Base-by-base conservation (phyloP, 92 coral and sea anemone species). In the Porites cylindrica region DNA sequence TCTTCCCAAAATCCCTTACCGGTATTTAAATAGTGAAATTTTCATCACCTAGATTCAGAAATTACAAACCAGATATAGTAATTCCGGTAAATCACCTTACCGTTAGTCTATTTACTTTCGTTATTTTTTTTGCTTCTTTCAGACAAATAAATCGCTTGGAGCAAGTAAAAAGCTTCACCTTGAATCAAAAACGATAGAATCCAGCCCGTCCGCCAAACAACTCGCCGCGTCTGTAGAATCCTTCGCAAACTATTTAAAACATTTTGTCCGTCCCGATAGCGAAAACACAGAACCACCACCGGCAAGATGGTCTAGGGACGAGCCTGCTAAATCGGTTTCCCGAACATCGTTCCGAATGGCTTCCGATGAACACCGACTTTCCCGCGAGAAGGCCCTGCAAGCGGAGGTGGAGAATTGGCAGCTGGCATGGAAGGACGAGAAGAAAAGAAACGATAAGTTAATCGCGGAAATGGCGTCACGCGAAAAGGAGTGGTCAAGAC, bases 381-480 rank as follows among this genome's bases (percentile, higher is more conserved):
- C 98, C 75, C 89, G 99, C 62, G 99, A 97, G 59, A 88, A 88
- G 61, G 91, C 96, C n/a, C 69, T 97, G 77, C 96, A 88, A 53
- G 83, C 90, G 38, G 99, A 95, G 91, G 89, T 95, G 38, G 96
- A 95, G 80, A 88, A 97, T 72, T 97, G 99, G 99, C 99, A 93
- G 86, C 72, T 85, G 43, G 95, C 94, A 10, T 97, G 98, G 98
- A 97, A 95, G 66, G 99, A 97, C 79, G 99, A 97, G 86, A 85
- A 93, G 62, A 91, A 91, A 58, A 90, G 98, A 59, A 95, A 92
- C 71, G 98, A 97, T 69, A 97, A 97, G 61, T 78, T 97, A 68
- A 91, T 97, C 23, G 93, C 88, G 1, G 97, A 95, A 66, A 80
- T 97, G 67, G 96, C 96, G 10, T 90, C 94, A 50, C 91, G 98